A percentile compares a stretch with the other conserved stretches of the same genome.
Conservation (phyloP, 2,113 vertebrate species). For the Brachyhypopomus gauderio region DNA sequence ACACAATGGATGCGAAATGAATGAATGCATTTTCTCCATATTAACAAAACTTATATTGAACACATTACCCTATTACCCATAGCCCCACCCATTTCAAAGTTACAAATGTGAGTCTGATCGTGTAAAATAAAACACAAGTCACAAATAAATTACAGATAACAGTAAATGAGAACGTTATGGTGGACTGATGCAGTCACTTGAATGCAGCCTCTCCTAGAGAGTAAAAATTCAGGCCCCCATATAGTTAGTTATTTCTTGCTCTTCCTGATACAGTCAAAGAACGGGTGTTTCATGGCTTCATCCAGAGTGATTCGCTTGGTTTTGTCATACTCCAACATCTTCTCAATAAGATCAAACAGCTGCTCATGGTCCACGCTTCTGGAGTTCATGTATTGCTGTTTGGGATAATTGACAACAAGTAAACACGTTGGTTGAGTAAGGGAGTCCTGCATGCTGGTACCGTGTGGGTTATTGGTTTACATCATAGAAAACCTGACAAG, state of each 20-base stretch:
- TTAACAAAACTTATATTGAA: not conserved
- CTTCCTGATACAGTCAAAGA: constrained; percentile 81
- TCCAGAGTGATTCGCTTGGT: constrained; percentile 85
- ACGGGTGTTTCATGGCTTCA: constrained; percentile 89
- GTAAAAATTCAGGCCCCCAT: constrained; percentile 35
- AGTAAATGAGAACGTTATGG: not conserved
- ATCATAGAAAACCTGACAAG: too few relatives aligned
- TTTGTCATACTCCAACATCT: constrained; percentile 91
- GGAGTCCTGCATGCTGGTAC: too few relatives aligned
- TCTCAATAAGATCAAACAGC: constrained; percentile 87
- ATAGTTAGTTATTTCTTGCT: constrained; percentile 52
- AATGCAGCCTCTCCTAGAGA: constrained; percentile 73
- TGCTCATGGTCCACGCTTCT: constrained; percentile 80
- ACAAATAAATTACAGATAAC: constrained; percentile 5
- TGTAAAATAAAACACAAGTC: constrained; percentile 21
- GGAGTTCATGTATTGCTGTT: constrained; percentile 83
- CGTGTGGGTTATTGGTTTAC: too few relatives aligned
- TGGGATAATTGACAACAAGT: not conserved
- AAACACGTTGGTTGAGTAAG: not conserved
- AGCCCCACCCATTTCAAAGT: not conserved
- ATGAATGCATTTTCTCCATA: not conserved
- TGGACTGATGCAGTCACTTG: constrained; percentile 82
- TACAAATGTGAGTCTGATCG: not conserved
- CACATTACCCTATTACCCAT: not conserved
- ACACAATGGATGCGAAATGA: constrained; percentile 5